phyloP scores from a whole-genome alignment of 2,888 invertebrate species.

The Dolichopus griseipennis region DNA sequence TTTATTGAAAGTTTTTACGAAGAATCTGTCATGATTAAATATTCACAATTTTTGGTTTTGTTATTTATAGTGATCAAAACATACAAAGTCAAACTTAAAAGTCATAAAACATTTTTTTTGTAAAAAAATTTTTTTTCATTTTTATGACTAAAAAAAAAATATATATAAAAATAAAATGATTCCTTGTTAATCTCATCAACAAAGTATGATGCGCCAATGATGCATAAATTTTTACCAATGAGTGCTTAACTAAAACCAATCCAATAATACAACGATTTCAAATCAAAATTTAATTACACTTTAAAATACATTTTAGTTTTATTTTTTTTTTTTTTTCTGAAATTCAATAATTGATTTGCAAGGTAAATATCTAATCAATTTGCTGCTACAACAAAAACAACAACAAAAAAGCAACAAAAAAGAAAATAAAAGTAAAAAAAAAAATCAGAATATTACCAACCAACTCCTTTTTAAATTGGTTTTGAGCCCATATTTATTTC shows the following conservation, averaged over 20 bases:
- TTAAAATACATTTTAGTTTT: neutral
- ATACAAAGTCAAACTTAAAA: neutral
- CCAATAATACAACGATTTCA: neutral
- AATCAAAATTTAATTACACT: slow-evolving; percentile 1
- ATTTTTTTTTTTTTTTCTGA: neutral
- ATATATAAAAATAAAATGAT: neutral
- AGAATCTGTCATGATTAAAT: neutral
- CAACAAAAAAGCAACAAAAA: neutral
- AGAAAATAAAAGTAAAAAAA: neutral
- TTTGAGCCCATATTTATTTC: slow-evolving; percentile 1
- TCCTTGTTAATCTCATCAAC: slow-evolving; percentile 4
- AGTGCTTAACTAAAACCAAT: slow-evolving; percentile 4
- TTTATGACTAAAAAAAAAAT: neutral
- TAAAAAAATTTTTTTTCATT: neutral
- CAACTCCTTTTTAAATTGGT: slow-evolving; percentile 5
- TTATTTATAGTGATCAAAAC: neutral
- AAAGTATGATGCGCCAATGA: neutral
- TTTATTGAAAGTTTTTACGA: neutral
- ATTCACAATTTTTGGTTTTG: neutral
- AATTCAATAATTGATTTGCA: slow-evolving; percentile 6
- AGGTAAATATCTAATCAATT: slow-evolving; percentile 6
- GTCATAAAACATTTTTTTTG: slow-evolving; percentile 1
- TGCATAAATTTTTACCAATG: neutral
- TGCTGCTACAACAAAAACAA: neutral
- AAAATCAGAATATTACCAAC: too few relatives aligned